Conservation (phyloP, 1,140 invertebrate genomes). For the Neodiprion virginianus region DNA sequence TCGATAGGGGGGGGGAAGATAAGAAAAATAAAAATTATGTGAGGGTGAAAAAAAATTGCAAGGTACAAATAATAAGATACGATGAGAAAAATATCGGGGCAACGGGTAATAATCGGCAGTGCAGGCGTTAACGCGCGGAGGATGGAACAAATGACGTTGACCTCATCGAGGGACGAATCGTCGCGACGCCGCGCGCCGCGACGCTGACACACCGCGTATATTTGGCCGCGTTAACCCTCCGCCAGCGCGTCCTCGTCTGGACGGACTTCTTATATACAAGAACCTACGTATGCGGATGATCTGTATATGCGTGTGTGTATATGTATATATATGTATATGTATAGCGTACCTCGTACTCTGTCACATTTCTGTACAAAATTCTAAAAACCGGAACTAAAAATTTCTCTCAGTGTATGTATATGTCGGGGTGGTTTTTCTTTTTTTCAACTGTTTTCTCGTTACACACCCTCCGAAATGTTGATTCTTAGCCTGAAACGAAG, state of each 20-base stretch:
- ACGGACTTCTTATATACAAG: too few species aligned
- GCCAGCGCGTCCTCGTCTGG: background rate
- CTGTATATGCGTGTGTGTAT: too few species aligned
- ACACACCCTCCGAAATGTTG: too few species aligned
- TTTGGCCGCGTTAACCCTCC: constrained; percentile 24
- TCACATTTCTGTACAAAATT: too few species aligned
- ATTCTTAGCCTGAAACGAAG: too few species aligned
- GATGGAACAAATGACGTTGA: constrained; percentile 37
- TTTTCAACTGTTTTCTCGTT: too few species aligned
- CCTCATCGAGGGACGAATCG: constrained; percentile 45
- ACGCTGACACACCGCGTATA: constrained; percentile 54
- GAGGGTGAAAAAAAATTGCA: background rate
- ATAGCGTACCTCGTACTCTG: too few species aligned
- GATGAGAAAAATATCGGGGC: background rate
- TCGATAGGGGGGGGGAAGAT: background rate
- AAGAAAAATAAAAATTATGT: background rate
- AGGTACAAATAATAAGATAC: background rate
- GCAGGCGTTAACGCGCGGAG: background rate
- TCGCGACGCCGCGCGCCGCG: constrained; percentile 55
- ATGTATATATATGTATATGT: too few species aligned
- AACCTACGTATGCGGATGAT: too few species aligned
- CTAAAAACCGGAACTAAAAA: too few species aligned
- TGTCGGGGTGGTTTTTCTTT: too few species aligned
- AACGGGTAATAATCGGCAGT: background rate
- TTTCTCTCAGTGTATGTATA: too few species aligned